Evolutionary conservation across 2,888 invertebrate species (phyloP), one percentile per base, ranked within the genome.

Genomic region (Cryptus viduatorius): DNA sequence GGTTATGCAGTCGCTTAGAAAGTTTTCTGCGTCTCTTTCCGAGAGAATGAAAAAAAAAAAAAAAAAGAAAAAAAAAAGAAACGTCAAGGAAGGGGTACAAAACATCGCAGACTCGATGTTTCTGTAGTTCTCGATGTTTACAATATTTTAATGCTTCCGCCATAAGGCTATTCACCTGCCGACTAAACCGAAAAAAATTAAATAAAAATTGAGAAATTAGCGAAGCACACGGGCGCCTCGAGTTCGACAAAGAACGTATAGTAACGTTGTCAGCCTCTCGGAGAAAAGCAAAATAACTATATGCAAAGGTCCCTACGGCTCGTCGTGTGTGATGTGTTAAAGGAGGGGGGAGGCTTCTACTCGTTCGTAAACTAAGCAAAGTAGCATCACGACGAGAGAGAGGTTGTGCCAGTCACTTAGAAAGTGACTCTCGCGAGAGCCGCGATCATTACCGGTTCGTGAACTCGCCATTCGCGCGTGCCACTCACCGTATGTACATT

Each of bases 1-100:
- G 80, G 79, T 87, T 87, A 85, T 87, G 84, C 84, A 85, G 80
- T 84, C 79, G 82, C 82, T 85, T 87, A 87, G 85, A 85, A 87
- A 86, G 85, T 84, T 37, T 37, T 81, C 73, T 71, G 67, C 75
- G 69, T 77, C 50, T 64, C 53, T 73, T 69, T 56, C 16, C 72
- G n/a, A 24, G 31, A 50, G 67, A 48, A 77, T 46, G 68, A 71
- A 46, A 64, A 71, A 48, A 71, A 72, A 79, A 67, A 77, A 46
- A 82, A 56, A 31, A 56, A 46, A 31, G 2, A 24, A 19, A 10
- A 12, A 64, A 59, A 78, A 68, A 10, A 42, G 65, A 64, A 31
- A 14, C 65, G 24, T 59, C 46, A 10, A n/a, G n/a, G 48, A 48
- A 48, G 48, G 12, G 48, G n/a, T 4, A 37, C 14, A 31, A 37